These are phyloP conservation scores for Baryphthengus martii DNA, from an alignment of 2,113 vertebrate genomes.

Conservation along the genomic window DNA sequence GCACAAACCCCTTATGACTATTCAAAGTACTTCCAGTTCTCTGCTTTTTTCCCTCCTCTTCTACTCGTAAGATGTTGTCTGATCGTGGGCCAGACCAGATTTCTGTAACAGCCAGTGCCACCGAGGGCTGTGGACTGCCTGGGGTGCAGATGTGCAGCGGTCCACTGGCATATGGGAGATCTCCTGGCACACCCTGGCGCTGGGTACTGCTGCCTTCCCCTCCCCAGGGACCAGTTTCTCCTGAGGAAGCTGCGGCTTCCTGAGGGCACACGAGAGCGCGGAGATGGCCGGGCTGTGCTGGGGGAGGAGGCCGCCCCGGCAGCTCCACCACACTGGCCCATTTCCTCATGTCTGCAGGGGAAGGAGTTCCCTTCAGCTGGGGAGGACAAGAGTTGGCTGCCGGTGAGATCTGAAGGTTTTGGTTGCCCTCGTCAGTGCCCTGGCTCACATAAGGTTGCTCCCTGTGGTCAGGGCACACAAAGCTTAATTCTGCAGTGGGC, in stretches of 20 bases:
- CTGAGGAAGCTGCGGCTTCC: conserved; percentile 77
- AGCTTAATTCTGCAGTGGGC: neutral
- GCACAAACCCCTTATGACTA: neutral
- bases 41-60: neutral
- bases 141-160: neutral
- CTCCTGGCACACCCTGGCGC: fast-evolving
- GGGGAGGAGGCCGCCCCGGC: neutral
- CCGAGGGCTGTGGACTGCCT: neutral
- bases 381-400: neutral
- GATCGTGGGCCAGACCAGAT: neutral
- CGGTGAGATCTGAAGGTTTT: neutral
- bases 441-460: neutral
- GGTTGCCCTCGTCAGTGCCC: neutral
- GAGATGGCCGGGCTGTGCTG: neutral
- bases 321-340: neutral
- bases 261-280: neutral
- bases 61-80: neutral
- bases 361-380: conserved; percentile 40
- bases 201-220: neutral
- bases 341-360: conserved; percentile 47
- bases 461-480: neutral
- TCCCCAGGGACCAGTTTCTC: neutral
- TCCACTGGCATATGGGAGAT: fast-evolving
- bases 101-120: neutral
- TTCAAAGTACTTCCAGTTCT: neutral